Conservation (phyloP, 1,140 invertebrate genomes). For the Camponotus pennsylvanicus region DNA sequence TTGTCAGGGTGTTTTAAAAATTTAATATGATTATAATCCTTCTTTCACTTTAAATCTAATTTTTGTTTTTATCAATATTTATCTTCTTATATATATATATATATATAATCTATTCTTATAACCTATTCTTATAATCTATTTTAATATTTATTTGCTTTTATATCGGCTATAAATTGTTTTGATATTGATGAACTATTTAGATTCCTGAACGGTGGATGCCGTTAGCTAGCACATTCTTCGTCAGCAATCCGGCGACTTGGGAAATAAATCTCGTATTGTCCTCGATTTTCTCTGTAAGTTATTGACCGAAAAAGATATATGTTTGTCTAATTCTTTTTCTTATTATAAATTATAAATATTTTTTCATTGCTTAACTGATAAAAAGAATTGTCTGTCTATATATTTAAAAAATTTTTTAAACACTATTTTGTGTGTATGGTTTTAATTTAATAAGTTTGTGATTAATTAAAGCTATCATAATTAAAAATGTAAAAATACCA, state of each 20-base stretch:
- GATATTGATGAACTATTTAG: neutral
- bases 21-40: neutral
- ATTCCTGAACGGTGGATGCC: neutral
- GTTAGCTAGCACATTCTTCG: neutral
- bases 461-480: neutral
- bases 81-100: too few species aligned
- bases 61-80: slow-evolving; percentile 15
- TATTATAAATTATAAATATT: neutral
- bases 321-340: neutral
- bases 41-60: neutral
- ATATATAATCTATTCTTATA: neutral
- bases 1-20: neutral
- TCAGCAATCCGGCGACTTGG: neutral
- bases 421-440: too few species aligned
- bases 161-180: neutral
- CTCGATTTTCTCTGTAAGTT: neutral
- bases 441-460: neutral
- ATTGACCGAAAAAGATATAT: neutral
- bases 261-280: neutral
- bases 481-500: too few species aligned
- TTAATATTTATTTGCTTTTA: slow-evolving; percentile 30
- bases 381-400: neutral
- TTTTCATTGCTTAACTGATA: neutral
- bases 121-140: neutral
- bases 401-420: neutral